Evolutionary conservation across 1,140 invertebrate genomes (phyloP), one percentile per base, ranked within the genome.

Genomic region (Tyrophagus putrescentiae): DNA sequence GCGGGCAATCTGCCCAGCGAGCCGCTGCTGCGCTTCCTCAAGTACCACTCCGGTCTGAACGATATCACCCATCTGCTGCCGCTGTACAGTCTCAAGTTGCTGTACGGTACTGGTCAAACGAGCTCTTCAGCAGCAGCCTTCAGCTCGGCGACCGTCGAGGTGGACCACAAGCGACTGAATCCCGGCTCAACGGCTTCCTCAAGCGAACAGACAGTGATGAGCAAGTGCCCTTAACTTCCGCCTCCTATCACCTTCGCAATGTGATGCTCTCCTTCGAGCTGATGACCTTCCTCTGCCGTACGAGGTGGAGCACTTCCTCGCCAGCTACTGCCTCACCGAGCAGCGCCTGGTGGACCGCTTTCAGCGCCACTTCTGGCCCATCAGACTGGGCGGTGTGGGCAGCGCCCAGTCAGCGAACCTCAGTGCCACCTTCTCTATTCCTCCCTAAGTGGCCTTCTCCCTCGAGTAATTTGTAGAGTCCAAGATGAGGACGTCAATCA

Each of bases 81-180:
- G 2, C 32, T 31, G n/a, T 31, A 54, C 11, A n/a, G n/a, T n/a
- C n/a, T n/a, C n/a, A n/a, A n/a, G n/a, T n/a, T n/a, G n/a, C n/a
- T n/a, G n/a, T n/a, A n/a, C n/a, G 62, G 32, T 39, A 5, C 33
- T 60, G 67, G 67, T 18, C 66, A 67, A 5, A 66, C 69, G 48
- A 67, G 64, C 16, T 80, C 82, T 1, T 64, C 84, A 3, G 72
- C 86, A 18, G 77, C 85, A 5, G 80, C 87, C 5, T 82, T 80
- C 64, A 87, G 84, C 29, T 80, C 82, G 27, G 82, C 89, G 9
- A 80, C 97, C 65, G 87, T 91, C 1, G 73, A 98, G 39, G 88
- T 92, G 89, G 0, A 93, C 98, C 70, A 93, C 97, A 58, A 93
- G 90, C 3, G 94, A 94, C 0, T 94, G 88, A 11, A 93, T 96